Evolutionary conservation across 2,797 vertebrate genomes (phyloP).

Genomic region (Lithobates sylvaticus): DNA sequence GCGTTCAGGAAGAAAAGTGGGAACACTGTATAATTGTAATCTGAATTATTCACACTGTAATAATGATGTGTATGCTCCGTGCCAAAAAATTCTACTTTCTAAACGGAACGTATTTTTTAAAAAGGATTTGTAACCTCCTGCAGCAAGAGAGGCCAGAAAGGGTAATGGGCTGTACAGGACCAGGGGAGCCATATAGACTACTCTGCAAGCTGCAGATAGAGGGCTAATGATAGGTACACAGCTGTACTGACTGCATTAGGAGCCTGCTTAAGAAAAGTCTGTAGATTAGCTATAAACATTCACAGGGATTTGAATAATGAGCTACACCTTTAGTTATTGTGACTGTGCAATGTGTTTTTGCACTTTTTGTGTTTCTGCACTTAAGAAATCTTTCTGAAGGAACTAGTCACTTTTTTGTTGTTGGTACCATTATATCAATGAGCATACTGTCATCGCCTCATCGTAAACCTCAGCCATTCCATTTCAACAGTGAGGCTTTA

Average conservation of each 20-base stretch:
- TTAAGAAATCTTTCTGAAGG: too few relatives aligned
- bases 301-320: too few relatives aligned
- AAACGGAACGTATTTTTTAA: constrained; percentile 27
- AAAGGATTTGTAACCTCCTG: constrained; percentile 16
- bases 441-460: too few relatives aligned
- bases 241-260: neutral
- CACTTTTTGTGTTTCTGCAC: too few relatives aligned
- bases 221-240: constrained; percentile 13
- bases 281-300: too few relatives aligned
- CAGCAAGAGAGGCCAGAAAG: constrained; percentile 23
- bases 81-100: constrained; percentile 11
- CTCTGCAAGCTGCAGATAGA: constrained; percentile 39
- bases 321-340: too few relatives aligned
- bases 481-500: too few relatives aligned
- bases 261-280: too few relatives aligned
- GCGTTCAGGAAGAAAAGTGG: neutral
- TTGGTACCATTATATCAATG: too few relatives aligned
- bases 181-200: constrained; percentile 20
- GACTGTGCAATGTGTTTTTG: too few relatives aligned
- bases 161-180: constrained; percentile 41
- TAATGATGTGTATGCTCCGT: constrained; percentile 16
- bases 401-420: too few relatives aligned
- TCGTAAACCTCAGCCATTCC: too few relatives aligned
- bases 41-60: neutral
- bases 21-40: neutral